Base-by-base conservation (phyloP, 30 jellyfish, hydroid and myxozoan genomes). In the Calvadosia cruxmelitensis region DNA sequence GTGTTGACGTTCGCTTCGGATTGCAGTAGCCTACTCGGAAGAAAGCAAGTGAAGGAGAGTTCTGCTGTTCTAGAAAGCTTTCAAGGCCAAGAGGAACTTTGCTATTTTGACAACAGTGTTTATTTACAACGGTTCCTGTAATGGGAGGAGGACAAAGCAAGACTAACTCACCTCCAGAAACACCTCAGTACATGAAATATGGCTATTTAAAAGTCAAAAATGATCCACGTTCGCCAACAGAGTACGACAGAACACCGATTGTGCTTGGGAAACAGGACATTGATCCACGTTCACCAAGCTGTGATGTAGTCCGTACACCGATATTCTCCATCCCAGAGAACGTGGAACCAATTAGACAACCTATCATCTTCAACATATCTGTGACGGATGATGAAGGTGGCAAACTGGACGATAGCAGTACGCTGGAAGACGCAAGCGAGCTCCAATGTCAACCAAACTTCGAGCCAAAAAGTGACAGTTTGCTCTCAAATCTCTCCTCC, bases 201-300 rank as follows among this genome's bases (percentile, higher is more conserved):
- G 81, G 92, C 25, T 79, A 74, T 31, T 73, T 86, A 68, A 31
- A 36, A 24, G 79, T 66, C 66, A 48, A 64, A 13, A 62, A 69
- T 34, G 96, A 86, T 69, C 96, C 96, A 49, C 67, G 96, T 31
- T 86, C 96, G 49, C 96, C 96, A 13, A 35, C 69, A 24, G 84
- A 0, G 13, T 26, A 34, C 2, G 27, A 53, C 30, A 1, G 51
- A 27, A 82, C 94, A 5, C 94, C 94, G 3, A 68, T 82, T 35
- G 34, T 64, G 27, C 49, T 73, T 13, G 52, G 34, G 28, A 80
- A 34, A 31, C 68, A 50, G 13, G 65, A 71, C 35, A 49, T 49
- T 48, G 96, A 86, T 74, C 96, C 96, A 61, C 77, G 96, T 31
- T 86, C 96, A 2, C 96, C 96, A 0, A 27, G 80, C 0, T 0